Conservation (phyloP, 2,888 invertebrate genomes). For the Fragum whitleyi region DNA sequence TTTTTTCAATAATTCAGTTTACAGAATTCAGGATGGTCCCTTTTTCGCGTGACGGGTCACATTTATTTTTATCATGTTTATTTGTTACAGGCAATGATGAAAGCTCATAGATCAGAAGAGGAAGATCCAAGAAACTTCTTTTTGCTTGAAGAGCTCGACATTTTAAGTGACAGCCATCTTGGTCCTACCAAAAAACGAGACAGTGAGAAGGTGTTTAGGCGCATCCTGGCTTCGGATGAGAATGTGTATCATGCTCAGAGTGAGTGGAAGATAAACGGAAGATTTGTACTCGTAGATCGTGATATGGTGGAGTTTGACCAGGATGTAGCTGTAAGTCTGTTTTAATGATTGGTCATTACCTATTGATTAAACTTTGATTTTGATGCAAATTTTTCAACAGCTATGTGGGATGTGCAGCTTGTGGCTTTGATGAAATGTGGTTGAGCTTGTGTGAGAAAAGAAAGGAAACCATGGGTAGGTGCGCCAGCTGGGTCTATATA, state of each 20-base stretch:
- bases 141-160: conserved; percentile 93
- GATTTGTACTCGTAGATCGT: conserved; percentile 86
- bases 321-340: conserved; percentile 57
- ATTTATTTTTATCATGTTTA: no score
- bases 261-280: conserved; percentile 95
- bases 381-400: no score
- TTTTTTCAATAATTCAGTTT: no score
- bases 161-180: conserved; percentile 58
- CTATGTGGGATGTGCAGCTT: no score
- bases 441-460: no score
- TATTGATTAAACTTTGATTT: background rate
- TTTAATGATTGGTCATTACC: no score
- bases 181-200: conserved; percentile 61
- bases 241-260: conserved; percentile 95
- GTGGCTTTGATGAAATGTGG: no score
- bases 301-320: conserved; percentile 68
- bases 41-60: no score
- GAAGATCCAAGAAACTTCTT: conserved; percentile 94
- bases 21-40: no score
- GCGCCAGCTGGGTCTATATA: no score
- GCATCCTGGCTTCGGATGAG: conserved; percentile 91
- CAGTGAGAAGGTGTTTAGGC: conserved; percentile 86
- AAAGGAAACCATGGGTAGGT: no score
- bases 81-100: conserved; percentile 92
- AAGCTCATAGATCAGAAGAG: conserved; percentile 90